Conservation (phyloP, 2,888 invertebrate species). For the Barypeithes pellucidus region DNA sequence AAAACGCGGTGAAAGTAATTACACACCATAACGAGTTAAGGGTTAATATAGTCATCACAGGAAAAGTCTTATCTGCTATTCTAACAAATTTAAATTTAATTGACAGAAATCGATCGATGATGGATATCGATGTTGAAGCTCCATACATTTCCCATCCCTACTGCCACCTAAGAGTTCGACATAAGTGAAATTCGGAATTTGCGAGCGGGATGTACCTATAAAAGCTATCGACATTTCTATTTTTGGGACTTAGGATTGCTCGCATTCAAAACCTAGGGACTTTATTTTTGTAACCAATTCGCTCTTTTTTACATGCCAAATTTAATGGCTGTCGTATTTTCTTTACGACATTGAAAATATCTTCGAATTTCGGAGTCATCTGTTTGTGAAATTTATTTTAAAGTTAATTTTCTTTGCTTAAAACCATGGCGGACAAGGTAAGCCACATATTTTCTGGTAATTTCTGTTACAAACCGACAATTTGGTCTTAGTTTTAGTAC, state of each 20-base stretch:
- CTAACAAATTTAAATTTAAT: too few relatives aligned
- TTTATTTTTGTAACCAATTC: slow-evolving; percentile 6
- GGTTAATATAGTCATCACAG: too few relatives aligned
- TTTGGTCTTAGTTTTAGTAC: slow-evolving; percentile 2
- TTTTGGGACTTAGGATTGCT: neutral
- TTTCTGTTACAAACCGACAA: slow-evolving; percentile 34
- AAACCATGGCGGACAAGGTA: slow-evolving; percentile 69
- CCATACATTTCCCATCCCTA: too few relatives aligned
- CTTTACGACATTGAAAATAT: slow-evolving; percentile 30
- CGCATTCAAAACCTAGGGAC: neutral
- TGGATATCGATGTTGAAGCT: too few relatives aligned
- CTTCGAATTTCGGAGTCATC: slow-evolving; percentile 35
- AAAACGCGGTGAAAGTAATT: too few relatives aligned
- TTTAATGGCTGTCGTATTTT: slow-evolving; percentile 48
- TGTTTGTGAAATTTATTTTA: slow-evolving; percentile 5
- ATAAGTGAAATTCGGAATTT: neutral
- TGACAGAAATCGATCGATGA: too few relatives aligned
- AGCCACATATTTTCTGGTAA: slow-evolving; percentile 56
- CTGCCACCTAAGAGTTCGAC: too few relatives aligned
- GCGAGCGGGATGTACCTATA: neutral
- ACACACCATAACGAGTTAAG: too few relatives aligned
- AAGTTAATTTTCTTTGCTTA: slow-evolving; percentile 12
- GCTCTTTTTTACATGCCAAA: slow-evolving; percentile 31
- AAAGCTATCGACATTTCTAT: neutral
- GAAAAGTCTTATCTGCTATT: too few relatives aligned